These are phyloP conservation scores for Phenganax subtilis DNA, from an alignment of 92 coral and sea anemone genomes.

Conservation along the genomic window DNA sequence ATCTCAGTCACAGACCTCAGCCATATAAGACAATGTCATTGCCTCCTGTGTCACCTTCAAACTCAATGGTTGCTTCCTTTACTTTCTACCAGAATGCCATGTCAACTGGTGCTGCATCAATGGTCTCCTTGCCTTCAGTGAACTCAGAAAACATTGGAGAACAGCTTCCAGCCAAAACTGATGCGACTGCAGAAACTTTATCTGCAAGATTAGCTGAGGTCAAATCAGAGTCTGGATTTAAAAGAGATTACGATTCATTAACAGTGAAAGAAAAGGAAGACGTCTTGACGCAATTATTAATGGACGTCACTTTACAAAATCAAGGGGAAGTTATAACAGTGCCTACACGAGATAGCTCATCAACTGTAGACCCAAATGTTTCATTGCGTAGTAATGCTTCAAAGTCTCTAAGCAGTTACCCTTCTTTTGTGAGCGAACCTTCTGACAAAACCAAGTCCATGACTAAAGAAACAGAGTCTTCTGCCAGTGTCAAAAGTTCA, in stretches of 20 bases:
- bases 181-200: slow-evolving; percentile 68
- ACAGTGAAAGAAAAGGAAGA: slow-evolving; percentile 77
- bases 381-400: not conserved
- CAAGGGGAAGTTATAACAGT: slow-evolving; percentile 7
- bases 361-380: not conserved
- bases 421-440: slow-evolving; percentile 19
- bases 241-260: slow-evolving; percentile 51
- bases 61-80: slow-evolving; percentile 88
- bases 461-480: slow-evolving; percentile 56
- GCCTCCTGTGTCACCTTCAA: slow-evolving; percentile 94
- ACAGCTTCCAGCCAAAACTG: slow-evolving; percentile 75
- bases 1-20: slow-evolving; percentile 73
- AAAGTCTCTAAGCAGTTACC: slow-evolving; percentile 12
- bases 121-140: slow-evolving; percentile 75
- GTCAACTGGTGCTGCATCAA: slow-evolving; percentile 91
- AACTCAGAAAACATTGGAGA: slow-evolving; percentile 62
- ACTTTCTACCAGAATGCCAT: slow-evolving; percentile 83
- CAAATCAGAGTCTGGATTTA: slow-evolving; percentile 32
- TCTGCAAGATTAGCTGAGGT: slow-evolving; percentile 77
- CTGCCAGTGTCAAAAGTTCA: slow-evolving; percentile 18
- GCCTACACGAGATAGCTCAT: not conserved
- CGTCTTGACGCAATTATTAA: slow-evolving; percentile 70
- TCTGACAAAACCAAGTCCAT: slow-evolving; percentile 46
- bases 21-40: slow-evolving; percentile 97
- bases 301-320: slow-evolving; percentile 68